Conservation (phyloP, 2,888 invertebrate species). For the Philereme vetulata region DNA sequence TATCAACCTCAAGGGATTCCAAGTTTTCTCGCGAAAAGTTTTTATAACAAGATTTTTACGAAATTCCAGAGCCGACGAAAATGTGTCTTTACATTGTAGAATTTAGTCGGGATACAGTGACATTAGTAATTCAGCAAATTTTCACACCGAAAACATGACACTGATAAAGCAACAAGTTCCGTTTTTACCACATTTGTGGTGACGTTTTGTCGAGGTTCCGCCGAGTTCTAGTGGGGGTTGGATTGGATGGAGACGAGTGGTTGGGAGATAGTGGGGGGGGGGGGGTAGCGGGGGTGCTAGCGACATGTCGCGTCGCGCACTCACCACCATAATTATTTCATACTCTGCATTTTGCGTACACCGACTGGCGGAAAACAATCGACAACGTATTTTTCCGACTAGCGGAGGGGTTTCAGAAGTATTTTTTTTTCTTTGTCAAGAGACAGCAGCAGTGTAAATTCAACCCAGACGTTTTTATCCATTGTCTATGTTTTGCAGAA, state of each 20-base stretch:
- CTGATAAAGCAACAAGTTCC: conserved; percentile 79
- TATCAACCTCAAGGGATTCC: conserved; percentile 11
- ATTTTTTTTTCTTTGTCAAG: conserved; percentile 47
- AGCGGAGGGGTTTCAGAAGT: conserved; percentile 47
- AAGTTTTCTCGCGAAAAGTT: conserved; percentile 19
- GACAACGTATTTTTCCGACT: conserved; percentile 68
- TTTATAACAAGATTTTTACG: conserved; percentile 22
- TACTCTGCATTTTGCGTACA: conserved; percentile 70
- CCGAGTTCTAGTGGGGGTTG: conserved; percentile 43
- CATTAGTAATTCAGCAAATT: conserved; percentile 57
- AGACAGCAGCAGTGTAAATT: conserved; percentile 51
- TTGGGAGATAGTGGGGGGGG: conserved; percentile 36
- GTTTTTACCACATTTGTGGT: conserved; percentile 71
- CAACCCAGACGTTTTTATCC: conserved; percentile 27
- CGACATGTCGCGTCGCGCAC: conserved; percentile 60
- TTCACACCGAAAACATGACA: conserved; percentile 63
- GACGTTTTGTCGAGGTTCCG: conserved; percentile 61
- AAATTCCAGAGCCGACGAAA: conserved; percentile 22
- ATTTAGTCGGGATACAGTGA: conserved; percentile 43
- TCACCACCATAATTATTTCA: conserved; percentile 78
- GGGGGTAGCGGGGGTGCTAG: conserved; percentile 32
- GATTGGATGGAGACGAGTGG: conserved; percentile 42
- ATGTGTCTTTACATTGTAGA: conserved; percentile 37
- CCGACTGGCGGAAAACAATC: conserved; percentile 67
- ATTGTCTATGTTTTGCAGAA: conserved; percentile 7